Conservation (phyloP, 1,140 invertebrate genomes). For the Eciton burchellii region DNA sequence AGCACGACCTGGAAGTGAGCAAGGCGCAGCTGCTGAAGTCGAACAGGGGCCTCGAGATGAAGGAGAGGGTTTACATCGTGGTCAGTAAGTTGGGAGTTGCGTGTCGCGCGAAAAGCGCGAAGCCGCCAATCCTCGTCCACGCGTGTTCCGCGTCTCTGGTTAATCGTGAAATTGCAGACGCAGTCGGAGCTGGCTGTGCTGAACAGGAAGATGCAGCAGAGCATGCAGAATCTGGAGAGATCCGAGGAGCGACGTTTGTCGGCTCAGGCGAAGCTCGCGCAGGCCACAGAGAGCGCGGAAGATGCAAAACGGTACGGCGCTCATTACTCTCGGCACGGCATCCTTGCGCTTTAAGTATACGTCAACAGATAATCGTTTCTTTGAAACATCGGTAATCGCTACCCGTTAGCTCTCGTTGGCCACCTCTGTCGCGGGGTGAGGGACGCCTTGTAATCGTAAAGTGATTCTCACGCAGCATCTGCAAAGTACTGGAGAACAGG, state of each 20-base stretch:
- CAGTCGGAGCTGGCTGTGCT: conserved; percentile 91
- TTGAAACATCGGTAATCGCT: background rate
- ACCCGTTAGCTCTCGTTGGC: background rate
- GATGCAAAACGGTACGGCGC: conserved; percentile 91
- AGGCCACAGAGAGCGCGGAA: conserved; percentile 92
- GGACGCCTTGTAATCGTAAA: conserved; percentile 16
- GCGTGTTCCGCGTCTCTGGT: background rate
- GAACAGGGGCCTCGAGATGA: conserved; percentile 88
- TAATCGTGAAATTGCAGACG: conserved; percentile 85
- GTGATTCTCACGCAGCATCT: conserved; percentile 86
- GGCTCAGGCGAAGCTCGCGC: conserved; percentile 90
- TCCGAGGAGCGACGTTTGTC: conserved; percentile 91
- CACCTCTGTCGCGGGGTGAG: background rate
- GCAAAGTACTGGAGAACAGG: conserved; percentile 92
- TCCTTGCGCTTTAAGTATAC: background rate
- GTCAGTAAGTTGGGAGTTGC: conserved; percentile 82
- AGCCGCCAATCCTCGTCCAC: no score
- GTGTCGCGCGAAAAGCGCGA: no score
- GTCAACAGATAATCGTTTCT: background rate
- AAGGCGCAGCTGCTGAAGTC: conserved; percentile 88
- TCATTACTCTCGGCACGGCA: background rate
- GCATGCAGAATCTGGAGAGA: conserved; percentile 92
- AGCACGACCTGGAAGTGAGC: conserved; percentile 88
- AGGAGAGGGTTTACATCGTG: conserved; percentile 87
- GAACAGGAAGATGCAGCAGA: conserved; percentile 91